A percentile compares a stretch with the other conserved stretches of the same genome.
These are phyloP conservation scores for Drosophila aff. DNA, from an alignment of 1,140 invertebrate species.

Conservation along the genomic window DNA sequence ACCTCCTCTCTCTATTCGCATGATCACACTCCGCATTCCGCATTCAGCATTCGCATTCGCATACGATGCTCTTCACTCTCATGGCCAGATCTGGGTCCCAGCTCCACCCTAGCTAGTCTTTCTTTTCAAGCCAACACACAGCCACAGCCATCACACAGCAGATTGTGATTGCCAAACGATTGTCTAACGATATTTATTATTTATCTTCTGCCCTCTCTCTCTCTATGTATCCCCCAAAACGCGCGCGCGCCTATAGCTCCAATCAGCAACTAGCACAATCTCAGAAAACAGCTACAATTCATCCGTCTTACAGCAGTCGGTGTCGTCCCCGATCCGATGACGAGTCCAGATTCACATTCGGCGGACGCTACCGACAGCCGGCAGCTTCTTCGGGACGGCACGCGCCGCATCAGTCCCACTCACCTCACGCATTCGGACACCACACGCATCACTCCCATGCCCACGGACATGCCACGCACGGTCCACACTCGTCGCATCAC, in stretches of 20 bases:
- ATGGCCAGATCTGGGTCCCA: slow-evolving; percentile 17
- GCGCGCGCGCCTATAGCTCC: slow-evolving; percentile 60
- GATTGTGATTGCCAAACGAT: slow-evolving; percentile 15
- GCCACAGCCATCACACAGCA: slow-evolving; percentile 5
- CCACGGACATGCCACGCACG: slow-evolving; percentile 85
- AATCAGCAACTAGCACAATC: slow-evolving; percentile 85
- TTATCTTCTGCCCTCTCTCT: slow-evolving; percentile 36
- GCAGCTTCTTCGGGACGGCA: slow-evolving; percentile 86
- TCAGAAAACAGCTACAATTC: slow-evolving; percentile 85
- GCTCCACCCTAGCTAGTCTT: slow-evolving; percentile 10
- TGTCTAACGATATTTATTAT: slow-evolving; percentile 23
- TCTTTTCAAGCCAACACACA: not conserved
- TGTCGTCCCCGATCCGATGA: slow-evolving; percentile 87
- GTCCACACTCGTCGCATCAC: slow-evolving; percentile 86
- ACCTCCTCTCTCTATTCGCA: slow-evolving; percentile 23
- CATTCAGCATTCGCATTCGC: slow-evolving; percentile 1
- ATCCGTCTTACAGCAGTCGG: slow-evolving; percentile 85
- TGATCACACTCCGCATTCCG: slow-evolving; percentile 18
- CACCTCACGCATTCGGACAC: slow-evolving; percentile 85
- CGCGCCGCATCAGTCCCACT: slow-evolving; percentile 84
- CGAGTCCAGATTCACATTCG: slow-evolving; percentile 90
- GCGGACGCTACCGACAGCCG: slow-evolving; percentile 91
- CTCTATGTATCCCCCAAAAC: slow-evolving; percentile 28
- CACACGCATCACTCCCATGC: slow-evolving; percentile 84
- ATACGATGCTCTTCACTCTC: slow-evolving; percentile 3